Evolutionary conservation across 2,113 vertebrate genomes (phyloP), one percentile per base, ranked within the genome.

Genomic region (Callithrix jacchus): DNA sequence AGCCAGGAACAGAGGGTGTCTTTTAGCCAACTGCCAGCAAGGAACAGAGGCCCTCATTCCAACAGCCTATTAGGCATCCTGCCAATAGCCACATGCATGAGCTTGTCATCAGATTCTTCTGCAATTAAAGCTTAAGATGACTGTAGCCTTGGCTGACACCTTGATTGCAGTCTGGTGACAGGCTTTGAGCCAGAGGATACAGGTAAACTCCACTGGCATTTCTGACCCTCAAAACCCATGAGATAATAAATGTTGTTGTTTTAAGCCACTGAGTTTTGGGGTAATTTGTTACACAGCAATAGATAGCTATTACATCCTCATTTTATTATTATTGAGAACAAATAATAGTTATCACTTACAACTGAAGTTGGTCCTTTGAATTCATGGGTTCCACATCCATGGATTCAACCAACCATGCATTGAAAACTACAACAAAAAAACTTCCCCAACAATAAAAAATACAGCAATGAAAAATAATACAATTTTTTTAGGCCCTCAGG

Each of bases 241-340:
- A 92, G 40, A 20, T 25, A 83, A 71, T 87, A 87, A 47, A 47
- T 73, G 18, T 49, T 70, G 30, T 85, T 79, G 32, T 76, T 70
- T 74, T 92, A 74, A 81, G 82, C 27, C 40, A 37, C 40, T 81
- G 56, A 77, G 76, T 93, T 93, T 87, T 88, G 66, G 79, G 47
- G 23, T 80, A 74, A 30, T 56, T 88, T 84, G 18, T 91, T 84
- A 71, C 13, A 91, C 16, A 47, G 42, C 20, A 76, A n/a, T 88
- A 87, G 20, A 45, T 70, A 40, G 37, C 13, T 97, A 70, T 70
- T 70, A 37, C 20, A 85, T 8, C n/a, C 27, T 93, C n/a, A 30
- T 76, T 94, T 84, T 89, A 76, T 88, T 54, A 40, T 70, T 82
- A 35, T 84, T 83, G 61, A 87, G 30, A 91, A 82, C 56, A 95